A percentile compares a stretch with the other conserved stretches of the same genome.
phyloP scores from a whole-genome alignment of 2,888 invertebrate genomes.

The Eupithecia abbreviata region DNA sequence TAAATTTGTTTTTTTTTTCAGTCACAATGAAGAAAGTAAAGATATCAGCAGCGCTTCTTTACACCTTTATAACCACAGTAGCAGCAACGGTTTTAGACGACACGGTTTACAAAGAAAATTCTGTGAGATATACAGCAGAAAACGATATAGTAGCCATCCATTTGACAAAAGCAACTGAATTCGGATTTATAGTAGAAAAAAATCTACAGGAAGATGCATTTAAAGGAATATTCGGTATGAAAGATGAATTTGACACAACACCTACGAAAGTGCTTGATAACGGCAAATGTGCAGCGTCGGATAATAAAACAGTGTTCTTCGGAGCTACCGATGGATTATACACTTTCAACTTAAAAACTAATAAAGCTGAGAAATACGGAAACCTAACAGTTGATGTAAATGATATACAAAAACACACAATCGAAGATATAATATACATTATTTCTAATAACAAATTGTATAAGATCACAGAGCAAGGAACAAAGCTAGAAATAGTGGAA shows the following conservation, averaged over 20 bases:
- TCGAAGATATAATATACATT: constrained; percentile 24
- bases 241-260: constrained; percentile 1
- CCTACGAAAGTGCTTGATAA: constrained; percentile 22
- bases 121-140: neutral
- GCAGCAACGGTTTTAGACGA: constrained; percentile 1
- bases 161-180: neutral
- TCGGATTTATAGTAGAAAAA: constrained; percentile 3
- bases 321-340: constrained; percentile 31
- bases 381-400: constrained; percentile 25
- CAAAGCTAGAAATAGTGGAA: constrained; percentile 4
- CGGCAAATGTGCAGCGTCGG: constrained; percentile 20
- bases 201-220: neutral
- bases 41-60: neutral
- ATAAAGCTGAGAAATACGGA: constrained; percentile 23
- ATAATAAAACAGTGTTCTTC: constrained; percentile 21
- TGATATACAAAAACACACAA: constrained; percentile 24
- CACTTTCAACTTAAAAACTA: constrained; percentile 20
- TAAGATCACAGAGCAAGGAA: constrained; percentile 29
- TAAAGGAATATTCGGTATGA: neutral
- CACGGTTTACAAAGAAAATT: neutral
- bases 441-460: constrained; percentile 23
- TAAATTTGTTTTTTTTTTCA: neutral
- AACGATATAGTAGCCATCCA: constrained; percentile 4
- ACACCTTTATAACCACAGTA: neutral
- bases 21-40: neutral